phyloP scores from a whole-genome alignment of 2,797 vertebrate species.

The Cetoscarus ocellatus region DNA sequence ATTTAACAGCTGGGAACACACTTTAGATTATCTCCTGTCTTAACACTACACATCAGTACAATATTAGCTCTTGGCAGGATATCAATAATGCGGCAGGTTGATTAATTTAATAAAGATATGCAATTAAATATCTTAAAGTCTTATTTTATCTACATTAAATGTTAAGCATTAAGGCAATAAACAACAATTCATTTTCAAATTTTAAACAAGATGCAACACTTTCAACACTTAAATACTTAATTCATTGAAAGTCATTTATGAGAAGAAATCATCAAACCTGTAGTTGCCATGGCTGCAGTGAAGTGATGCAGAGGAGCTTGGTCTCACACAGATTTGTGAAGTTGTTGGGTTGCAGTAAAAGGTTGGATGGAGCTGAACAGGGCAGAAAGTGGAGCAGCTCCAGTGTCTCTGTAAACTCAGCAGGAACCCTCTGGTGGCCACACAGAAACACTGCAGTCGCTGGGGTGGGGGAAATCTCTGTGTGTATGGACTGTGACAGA shows the following conservation, averaged over 20 bases:
- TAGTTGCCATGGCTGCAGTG: conserved; percentile 79
- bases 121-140: not conserved
- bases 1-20: too few relatives aligned
- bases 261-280: conserved; percentile 75
- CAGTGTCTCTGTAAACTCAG: conserved; percentile 12
- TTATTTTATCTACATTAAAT: not conserved
- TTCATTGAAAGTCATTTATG: not conserved
- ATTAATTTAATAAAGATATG: not conserved
- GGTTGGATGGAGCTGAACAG: conserved; percentile 35
- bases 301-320: conserved; percentile 43
- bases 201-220: not conserved
- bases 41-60: conserved; percentile 21
- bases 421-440: conserved; percentile 66
- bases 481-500: conserved; percentile 18
- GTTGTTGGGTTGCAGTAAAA: conserved; percentile 59
- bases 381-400: conserved; percentile 25
- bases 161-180: not conserved
- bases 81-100: conserved; percentile 32
- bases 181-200: not conserved
- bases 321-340: conserved; percentile 31
- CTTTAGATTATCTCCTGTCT: not conserved
- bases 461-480: conserved; percentile 2
- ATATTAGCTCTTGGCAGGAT: conserved; percentile 4
- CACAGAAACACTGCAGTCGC: conserved; percentile 8
- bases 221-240: not conserved